Percentiles rank a stretch among this genome's conserved stretches.
Conservation (phyloP, 2,888 invertebrate species). For the Autographa gamma region DNA sequence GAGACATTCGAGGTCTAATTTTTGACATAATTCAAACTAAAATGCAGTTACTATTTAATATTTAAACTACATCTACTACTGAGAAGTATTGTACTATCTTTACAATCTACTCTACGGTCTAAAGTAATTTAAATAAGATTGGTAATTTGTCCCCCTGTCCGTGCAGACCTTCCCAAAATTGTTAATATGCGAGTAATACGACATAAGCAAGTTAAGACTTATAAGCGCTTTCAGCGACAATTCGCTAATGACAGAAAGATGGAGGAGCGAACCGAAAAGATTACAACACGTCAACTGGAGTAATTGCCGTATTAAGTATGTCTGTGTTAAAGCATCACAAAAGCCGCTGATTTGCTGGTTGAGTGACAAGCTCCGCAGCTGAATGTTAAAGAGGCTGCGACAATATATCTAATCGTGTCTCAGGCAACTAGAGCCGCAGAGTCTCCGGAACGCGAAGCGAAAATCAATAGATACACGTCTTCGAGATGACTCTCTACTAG, state of each 20-base stretch:
- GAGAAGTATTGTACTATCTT: not conserved
- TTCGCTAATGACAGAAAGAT: slow-evolving; percentile 32
- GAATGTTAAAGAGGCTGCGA: slow-evolving; percentile 77
- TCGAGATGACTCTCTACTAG: slow-evolving; percentile 70
- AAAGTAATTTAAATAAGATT: not conserved
- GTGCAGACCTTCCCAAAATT: not conserved
- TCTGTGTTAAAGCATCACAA: slow-evolving; percentile 6
- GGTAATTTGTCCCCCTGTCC: not conserved
- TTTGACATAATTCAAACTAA: too few species aligned
- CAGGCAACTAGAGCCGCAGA: slow-evolving; percentile 57
- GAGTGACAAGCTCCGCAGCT: slow-evolving; percentile 62
- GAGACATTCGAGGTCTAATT: not conserved
- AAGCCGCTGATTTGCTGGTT: slow-evolving; percentile 29
- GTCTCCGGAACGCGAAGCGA: slow-evolving; percentile 68
- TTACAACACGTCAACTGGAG: slow-evolving; percentile 35
- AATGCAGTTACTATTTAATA: not conserved
- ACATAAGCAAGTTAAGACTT: slow-evolving; percentile 9
- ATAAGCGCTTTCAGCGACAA: slow-evolving; percentile 14
- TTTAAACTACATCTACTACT: not conserved
- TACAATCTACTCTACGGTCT: not conserved
- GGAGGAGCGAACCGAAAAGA: slow-evolving; percentile 20
- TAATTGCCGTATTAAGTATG: slow-evolving; percentile 17
- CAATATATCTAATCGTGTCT: slow-evolving; percentile 72
- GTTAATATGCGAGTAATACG: slow-evolving; percentile 1
- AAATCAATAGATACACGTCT: slow-evolving; percentile 83